Evolutionary conservation across 2,888 invertebrate species (phyloP).

Genomic region (Drosophila austrosaltans): DNA sequence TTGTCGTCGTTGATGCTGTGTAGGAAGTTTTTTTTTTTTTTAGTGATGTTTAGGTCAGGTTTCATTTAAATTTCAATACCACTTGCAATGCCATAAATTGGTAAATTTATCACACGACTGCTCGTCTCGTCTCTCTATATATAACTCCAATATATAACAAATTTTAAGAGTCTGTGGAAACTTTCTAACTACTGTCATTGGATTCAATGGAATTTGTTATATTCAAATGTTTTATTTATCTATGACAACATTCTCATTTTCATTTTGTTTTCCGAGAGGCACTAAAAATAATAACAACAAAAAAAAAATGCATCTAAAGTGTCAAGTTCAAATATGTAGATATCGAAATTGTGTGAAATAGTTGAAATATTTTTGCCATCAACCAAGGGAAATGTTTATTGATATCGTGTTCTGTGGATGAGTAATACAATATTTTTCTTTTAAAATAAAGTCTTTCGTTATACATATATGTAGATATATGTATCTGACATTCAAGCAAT

Average conservation of each 20-base stretch:
- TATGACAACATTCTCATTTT: conserved; percentile 32
- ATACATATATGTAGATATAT: background rate
- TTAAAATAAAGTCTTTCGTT: background rate
- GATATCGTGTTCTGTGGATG: background rate
- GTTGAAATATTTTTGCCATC: background rate
- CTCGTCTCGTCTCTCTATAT: background rate
- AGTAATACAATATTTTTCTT: too few relatives aligned
- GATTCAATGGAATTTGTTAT: conserved; percentile 10
- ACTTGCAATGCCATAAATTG: conserved; percentile 41
- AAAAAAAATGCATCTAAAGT: conserved; percentile 5
- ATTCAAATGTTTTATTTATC: conserved; percentile 49
- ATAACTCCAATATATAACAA: background rate
- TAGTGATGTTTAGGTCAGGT: conserved; percentile 20
- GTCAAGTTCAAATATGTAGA: conserved; percentile 9
- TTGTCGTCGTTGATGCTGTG: conserved; percentile 24
- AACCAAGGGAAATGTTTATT: conserved; percentile 2
- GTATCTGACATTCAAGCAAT: background rate
- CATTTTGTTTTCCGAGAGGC: conserved; percentile 1
- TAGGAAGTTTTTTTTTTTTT: conserved; percentile 37
- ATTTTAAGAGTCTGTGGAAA: background rate
- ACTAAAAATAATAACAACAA: too few relatives aligned
- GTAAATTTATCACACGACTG: conserved; percentile 23
- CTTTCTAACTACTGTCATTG: conserved; percentile 13
- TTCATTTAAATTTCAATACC: conserved; percentile 29
- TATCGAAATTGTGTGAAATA: background rate